These are phyloP conservation scores for Puffinus mauretanicus DNA, from an alignment of 2,113 vertebrate species.

Conservation along the genomic window DNA sequence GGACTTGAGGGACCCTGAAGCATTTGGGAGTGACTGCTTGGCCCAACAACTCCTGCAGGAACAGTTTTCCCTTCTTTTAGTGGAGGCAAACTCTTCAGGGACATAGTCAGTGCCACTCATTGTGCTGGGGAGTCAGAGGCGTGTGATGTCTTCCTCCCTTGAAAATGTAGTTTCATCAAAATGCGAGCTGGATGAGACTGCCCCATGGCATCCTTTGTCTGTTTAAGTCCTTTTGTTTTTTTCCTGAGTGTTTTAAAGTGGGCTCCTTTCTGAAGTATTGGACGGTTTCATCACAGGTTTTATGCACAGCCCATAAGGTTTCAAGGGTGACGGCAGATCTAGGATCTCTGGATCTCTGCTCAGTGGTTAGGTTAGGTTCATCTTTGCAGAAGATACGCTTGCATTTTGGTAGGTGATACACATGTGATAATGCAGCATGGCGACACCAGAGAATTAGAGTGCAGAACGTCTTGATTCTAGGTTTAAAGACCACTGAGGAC, in stretches of 20 bases:
- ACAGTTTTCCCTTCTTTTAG: not conserved
- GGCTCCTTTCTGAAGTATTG: not conserved
- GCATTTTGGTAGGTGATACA: not conserved
- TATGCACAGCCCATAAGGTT: not conserved
- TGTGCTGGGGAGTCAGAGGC: not conserved
- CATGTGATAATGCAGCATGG: not conserved
- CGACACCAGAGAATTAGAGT: not conserved
- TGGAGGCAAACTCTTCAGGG: not conserved
- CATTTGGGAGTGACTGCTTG: not conserved
- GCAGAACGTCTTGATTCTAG: not conserved
- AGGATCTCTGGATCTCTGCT: not conserved
- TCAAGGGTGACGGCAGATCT: not conserved
- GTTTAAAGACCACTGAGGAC: not conserved
- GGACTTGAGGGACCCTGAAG: not conserved
- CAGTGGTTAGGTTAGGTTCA: not conserved
- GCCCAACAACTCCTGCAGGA: not conserved
- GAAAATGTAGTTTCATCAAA: not conserved
- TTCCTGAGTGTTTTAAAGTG: not conserved
- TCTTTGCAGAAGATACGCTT: not conserved
- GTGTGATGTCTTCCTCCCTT: not conserved
- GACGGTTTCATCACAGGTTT: not conserved
- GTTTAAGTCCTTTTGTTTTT: not conserved
- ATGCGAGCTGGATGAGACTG: not conserved
- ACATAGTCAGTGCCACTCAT: accelerated
- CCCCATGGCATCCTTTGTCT: not conserved